phyloP scores from a whole-genome alignment of 2,113 vertebrate genomes.

The Tetrax tetrax region DNA sequence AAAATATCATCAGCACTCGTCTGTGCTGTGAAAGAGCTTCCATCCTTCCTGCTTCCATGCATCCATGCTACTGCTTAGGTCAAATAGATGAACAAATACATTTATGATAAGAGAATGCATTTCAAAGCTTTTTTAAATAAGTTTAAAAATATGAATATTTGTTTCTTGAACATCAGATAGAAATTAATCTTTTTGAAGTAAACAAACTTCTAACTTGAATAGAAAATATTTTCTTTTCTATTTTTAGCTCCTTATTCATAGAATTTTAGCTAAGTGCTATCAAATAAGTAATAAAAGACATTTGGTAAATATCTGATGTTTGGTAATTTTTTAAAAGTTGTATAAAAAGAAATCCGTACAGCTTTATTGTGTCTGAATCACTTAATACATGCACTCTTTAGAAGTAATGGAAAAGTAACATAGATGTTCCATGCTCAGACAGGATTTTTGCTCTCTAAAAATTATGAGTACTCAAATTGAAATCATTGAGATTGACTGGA shows the following conservation, averaged over 20 bases:
- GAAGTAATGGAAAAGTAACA: neutral
- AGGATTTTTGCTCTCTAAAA: neutral
- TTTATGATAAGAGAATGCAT: neutral
- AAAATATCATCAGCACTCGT: neutral
- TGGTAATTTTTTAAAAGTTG: neutral
- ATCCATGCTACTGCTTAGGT: neutral
- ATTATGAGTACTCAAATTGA: neutral
- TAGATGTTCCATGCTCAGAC: fast-evolving
- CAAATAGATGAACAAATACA: neutral
- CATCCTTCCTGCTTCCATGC: neutral
- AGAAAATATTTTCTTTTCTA: neutral
- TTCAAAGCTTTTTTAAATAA: neutral
- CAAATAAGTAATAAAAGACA: neutral
- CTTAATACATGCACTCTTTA: neutral
- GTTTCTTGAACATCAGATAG: neutral
- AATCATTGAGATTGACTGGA: neutral
- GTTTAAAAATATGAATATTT: neutral
- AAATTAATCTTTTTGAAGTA: neutral
- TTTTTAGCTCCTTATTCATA: neutral
- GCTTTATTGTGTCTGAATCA: neutral
- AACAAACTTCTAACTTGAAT: neutral
- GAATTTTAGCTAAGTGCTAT: neutral
- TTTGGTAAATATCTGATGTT: neutral
- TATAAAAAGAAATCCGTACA: neutral
- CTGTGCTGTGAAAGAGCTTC: neutral